Evolutionary conservation across 2,113 vertebrate genomes (phyloP).

Genomic region (Merops nubicus): DNA sequence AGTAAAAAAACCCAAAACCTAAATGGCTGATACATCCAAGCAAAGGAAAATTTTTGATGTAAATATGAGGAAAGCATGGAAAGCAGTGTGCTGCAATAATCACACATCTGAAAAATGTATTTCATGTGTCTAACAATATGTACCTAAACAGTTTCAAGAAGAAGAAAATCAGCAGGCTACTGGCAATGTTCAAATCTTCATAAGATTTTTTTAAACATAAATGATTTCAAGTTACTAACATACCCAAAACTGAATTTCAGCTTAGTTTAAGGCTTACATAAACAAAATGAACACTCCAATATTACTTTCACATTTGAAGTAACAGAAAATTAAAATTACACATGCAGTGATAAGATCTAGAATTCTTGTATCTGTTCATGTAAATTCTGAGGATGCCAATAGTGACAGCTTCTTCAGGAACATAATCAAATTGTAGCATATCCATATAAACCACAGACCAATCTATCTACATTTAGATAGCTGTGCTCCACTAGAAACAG

Average conservation of each 20-base stretch:
- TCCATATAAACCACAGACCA: neutral
- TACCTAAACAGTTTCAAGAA: neutral
- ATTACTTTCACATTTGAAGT: neutral
- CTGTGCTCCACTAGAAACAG: neutral
- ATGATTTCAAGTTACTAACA: neutral
- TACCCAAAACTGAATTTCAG: neutral
- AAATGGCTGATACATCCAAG: neutral
- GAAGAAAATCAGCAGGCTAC: neutral
- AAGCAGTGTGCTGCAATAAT: neutral
- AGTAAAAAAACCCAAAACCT: slow-evolving; percentile 5
- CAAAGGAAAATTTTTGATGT: neutral
- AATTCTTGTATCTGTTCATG: neutral
- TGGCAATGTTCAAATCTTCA: neutral
- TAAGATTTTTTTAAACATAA: neutral
- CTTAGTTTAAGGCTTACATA: neutral
- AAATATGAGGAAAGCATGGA: neutral
- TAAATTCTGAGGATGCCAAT: neutral
- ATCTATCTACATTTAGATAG: neutral
- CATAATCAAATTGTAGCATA: neutral
- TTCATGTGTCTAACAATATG: neutral
- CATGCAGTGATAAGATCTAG: neutral
- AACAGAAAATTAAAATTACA: neutral
- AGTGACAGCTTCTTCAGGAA: neutral
- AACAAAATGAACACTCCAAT: neutral
- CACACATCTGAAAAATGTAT: neutral